These are phyloP conservation scores for Gulo gulo DNA, from an alignment of 2,113 vertebrate species.

Conservation along the genomic window DNA sequence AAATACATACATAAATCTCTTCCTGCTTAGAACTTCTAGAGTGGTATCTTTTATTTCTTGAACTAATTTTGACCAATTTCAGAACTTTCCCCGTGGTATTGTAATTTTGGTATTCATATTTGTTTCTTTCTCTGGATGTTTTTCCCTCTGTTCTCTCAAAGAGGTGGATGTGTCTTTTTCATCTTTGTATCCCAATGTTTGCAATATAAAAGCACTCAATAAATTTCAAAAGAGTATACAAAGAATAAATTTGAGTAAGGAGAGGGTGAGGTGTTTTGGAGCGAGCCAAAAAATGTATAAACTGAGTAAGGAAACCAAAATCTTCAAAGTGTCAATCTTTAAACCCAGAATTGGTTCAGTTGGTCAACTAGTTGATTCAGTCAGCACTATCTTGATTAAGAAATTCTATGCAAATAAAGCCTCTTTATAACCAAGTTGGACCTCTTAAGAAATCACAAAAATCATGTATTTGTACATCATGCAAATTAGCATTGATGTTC, in stretches of 20 bases:
- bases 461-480: neutral
- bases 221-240: neutral
- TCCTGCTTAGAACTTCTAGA: neutral
- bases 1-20: neutral
- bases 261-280: neutral
- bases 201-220: neutral
- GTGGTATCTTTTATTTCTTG: neutral
- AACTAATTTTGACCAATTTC: neutral
- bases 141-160: neutral
- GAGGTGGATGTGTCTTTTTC: neutral
- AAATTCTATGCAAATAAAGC: neutral
- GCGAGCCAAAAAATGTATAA: neutral
- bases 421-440: neutral
- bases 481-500: neutral
- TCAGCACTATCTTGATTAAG: neutral
- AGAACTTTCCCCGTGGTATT: neutral
- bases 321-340: neutral
- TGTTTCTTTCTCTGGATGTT: neutral
- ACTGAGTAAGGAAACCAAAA: neutral
- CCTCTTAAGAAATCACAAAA: neutral
- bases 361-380: neutral
- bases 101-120: neutral
- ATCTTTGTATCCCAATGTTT: neutral
- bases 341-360: neutral
- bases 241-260: neutral